These are phyloP conservation scores for Misgurnus anguillicaudatus DNA, from an alignment of 2,113 vertebrate genomes.

Conservation along the genomic window DNA sequence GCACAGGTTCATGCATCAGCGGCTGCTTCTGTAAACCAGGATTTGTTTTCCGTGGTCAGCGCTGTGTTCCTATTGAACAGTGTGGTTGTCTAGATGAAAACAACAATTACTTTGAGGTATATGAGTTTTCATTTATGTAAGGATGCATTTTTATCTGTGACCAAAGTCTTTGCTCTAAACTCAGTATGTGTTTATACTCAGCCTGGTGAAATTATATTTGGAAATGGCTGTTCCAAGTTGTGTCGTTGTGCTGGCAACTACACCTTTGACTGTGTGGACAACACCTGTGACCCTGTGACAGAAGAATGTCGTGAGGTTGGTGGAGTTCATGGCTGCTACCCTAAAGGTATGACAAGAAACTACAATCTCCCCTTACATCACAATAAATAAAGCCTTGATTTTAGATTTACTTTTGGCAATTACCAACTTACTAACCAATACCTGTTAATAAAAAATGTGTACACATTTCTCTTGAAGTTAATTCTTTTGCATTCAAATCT, in stretches of 20 bases:
- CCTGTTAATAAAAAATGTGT: too few species aligned
- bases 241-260: constrained; percentile 78
- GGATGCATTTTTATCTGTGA: neutral
- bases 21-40: constrained; percentile 81
- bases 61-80: constrained; percentile 72
- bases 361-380: neutral
- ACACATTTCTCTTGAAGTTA: too few species aligned
- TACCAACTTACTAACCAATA: too few species aligned
- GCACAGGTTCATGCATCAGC: constrained; percentile 67
- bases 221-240: constrained; percentile 72
- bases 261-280: constrained; percentile 73
- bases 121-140: neutral
- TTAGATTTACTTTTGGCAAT: too few species aligned
- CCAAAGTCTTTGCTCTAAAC: neutral
- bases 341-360: constrained; percentile 68
- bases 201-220: constrained; percentile 75
- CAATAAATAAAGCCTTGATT: neutral
- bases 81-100: constrained; percentile 76
- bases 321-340: constrained; percentile 65
- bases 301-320: constrained; percentile 77
- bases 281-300: constrained; percentile 66
- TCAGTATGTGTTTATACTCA: constrained; percentile 43
- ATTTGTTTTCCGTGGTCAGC: constrained; percentile 69
- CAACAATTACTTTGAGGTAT: constrained; percentile 78
- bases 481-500: neutral